Percentiles rank a stretch among this genome's conserved stretches.
Evolutionary conservation across 2,797 vertebrate species (phyloP).

Genomic region (Channa striata): DNA sequence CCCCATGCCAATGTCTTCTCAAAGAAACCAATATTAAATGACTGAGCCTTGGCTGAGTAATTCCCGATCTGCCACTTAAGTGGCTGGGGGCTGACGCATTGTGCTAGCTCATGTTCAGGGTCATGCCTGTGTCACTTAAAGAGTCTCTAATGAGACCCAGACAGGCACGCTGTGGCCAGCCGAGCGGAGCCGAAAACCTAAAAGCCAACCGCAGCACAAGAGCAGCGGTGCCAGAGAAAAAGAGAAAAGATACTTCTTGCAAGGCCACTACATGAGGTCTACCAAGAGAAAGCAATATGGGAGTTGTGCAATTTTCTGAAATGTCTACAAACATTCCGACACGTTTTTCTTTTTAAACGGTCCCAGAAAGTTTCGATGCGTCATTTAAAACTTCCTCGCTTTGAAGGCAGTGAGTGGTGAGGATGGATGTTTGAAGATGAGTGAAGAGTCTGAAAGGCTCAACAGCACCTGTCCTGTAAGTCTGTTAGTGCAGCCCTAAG

Average conservation of each 20-base stretch:
- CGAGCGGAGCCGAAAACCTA: constrained; percentile 34
- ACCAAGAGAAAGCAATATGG: not conserved
- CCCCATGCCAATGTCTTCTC: not conserved
- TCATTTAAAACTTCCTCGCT: constrained; percentile 20
- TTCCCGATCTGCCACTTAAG: constrained; percentile 67
- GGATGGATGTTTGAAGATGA: not conserved
- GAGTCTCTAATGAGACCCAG: constrained; percentile 76
- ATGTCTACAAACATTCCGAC: constrained; percentile 6
- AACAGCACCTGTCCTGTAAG: constrained; percentile 33
- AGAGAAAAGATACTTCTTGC: constrained; percentile 11
- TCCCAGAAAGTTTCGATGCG: constrained; percentile 14
- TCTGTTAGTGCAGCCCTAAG: constrained; percentile 47
- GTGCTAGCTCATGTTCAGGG: constrained; percentile 74
- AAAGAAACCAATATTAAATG: constrained; percentile 51
- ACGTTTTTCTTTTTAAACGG: not conserved
- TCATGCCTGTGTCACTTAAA: constrained; percentile 71
- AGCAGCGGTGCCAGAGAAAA: constrained; percentile 22
- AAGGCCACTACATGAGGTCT: constrained; percentile 12
- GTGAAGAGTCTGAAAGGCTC: constrained; percentile 34
- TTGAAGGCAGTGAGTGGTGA: constrained; percentile 12
- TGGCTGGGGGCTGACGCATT: constrained; percentile 53
- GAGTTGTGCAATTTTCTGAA: not conserved
- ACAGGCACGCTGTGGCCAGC: constrained; percentile 55
- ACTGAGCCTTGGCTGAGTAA: constrained; percentile 53
- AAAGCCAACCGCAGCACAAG: constrained; percentile 42